Evolutionary conservation across 1,140 invertebrate species (phyloP).

Genomic region (honey bee (Apis mellifera)): DNA sequence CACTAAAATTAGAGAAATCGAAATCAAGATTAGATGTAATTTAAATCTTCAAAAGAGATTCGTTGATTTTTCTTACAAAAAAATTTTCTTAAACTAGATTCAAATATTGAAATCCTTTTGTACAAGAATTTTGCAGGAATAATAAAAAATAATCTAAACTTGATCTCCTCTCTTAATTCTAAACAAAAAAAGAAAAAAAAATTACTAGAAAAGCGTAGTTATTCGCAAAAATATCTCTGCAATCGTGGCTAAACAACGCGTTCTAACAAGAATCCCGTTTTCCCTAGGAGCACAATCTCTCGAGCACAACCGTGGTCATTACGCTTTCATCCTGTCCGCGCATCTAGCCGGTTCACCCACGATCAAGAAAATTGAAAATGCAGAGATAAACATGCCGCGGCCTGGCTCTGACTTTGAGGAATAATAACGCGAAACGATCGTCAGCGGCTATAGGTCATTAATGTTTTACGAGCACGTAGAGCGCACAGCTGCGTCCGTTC

Average conservation of each 20-base stretch:
- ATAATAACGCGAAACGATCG: conserved; percentile 68
- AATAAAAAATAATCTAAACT: no score
- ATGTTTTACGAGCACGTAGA: conserved; percentile 72
- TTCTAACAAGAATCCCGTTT: not conserved
- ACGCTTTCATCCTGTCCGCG: conserved; percentile 3
- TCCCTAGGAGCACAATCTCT: not conserved
- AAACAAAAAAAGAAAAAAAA: not conserved
- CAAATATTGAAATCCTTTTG: no score
- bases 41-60: no score
- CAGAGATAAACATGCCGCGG: conserved; percentile 47
- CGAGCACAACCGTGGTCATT: not conserved
- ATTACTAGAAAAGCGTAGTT: not conserved
- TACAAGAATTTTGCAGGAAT: no score
- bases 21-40: no score
- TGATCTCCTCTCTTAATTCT: no score
- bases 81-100: no score
- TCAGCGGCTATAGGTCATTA: conserved; percentile 68
- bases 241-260: not conserved
- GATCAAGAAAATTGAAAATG: conserved; percentile 55
- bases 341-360: conserved; percentile 32
- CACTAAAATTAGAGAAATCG: no score
- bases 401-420: conserved; percentile 52
- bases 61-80: no score
- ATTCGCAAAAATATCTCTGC: not conserved
- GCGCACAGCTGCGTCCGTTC: conserved; percentile 73